Evolutionary conservation across 2,888 invertebrate species (phyloP).

Genomic region (Agrochola litura): DNA sequence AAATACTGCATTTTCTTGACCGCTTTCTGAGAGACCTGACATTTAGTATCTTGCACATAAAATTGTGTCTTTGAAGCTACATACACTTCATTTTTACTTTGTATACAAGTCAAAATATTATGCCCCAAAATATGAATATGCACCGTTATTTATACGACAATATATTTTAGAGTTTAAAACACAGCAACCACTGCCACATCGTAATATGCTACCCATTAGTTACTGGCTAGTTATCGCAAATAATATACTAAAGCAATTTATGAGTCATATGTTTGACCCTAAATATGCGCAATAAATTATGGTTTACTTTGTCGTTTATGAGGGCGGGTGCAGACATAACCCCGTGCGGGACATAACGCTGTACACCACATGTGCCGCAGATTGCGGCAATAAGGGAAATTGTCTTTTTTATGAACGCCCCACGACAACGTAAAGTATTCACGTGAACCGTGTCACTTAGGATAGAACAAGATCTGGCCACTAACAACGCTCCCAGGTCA

Average conservation of each 20-base stretch:
- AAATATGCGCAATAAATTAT: conserved; percentile 89
- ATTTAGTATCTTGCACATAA: conserved; percentile 17
- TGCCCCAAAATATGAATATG: conserved; percentile 20
- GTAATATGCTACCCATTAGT: conserved; percentile 71
- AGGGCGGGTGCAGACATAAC: conserved; percentile 88
- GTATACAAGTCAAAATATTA: not conserved
- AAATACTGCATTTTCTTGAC: conserved; percentile 38
- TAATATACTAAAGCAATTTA: conserved; percentile 86
- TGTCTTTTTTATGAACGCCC: conserved; percentile 90
- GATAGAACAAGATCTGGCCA: conserved; percentile 71
- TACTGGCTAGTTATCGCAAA: conserved; percentile 74
- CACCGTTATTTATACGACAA: conserved; percentile 37
- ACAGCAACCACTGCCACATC: conserved; percentile 44
- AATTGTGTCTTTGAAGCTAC: not conserved
- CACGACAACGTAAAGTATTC: conserved; percentile 86
- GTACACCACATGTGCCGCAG: conserved; percentile 88
- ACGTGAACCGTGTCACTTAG: conserved; percentile 75
- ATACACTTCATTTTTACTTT: conserved; percentile 13
- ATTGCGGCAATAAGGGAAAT: conserved; percentile 90
- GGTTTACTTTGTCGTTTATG: conserved; percentile 91
- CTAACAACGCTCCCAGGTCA: conserved; percentile 58
- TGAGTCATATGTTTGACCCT: conserved; percentile 87
- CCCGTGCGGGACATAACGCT: conserved; percentile 79
- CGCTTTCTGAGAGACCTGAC: conserved; percentile 2
- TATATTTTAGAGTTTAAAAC: conserved; percentile 59